phyloP scores from a whole-genome alignment of 1,140 invertebrate species.

The Euschistus heros region DNA sequence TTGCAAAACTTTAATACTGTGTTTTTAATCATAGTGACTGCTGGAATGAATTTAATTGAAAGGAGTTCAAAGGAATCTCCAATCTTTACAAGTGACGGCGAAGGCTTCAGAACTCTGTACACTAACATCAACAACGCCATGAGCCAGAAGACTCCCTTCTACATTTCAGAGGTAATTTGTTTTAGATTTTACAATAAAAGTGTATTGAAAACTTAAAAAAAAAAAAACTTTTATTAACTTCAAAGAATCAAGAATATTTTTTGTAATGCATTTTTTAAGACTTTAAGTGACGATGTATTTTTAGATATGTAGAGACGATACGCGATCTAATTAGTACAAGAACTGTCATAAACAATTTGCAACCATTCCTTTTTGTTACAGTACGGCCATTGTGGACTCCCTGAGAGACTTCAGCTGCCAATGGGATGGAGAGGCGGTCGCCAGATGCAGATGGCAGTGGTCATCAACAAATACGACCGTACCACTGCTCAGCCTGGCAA shows the following conservation, averaged over 20 bases:
- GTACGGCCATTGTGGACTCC: conserved; percentile 39
- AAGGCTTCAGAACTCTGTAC: conserved; percentile 20
- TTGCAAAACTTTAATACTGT: too few species aligned
- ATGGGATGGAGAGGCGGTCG: conserved; percentile 52
- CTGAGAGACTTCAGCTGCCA: conserved; percentile 53
- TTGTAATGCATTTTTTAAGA: too few species aligned
- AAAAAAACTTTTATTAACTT: too few species aligned
- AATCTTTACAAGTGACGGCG: conserved; percentile 4
- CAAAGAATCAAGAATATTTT: too few species aligned
- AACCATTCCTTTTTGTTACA: neutral
- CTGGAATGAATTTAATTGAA: conserved; percentile 14
- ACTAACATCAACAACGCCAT: conserved; percentile 14
- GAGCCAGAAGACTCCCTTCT: conserved; percentile 14
- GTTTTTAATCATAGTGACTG: neutral
- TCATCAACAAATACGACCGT: conserved; percentile 40
- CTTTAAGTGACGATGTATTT: too few species aligned
- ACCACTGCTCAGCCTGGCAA: neutral
- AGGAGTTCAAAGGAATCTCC: conserved; percentile 19
- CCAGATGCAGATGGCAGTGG: conserved; percentile 51
- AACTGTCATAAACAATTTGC: too few species aligned
- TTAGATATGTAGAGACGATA: too few species aligned
- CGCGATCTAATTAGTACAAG: too few species aligned
- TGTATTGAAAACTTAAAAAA: too few species aligned
- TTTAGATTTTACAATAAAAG: too few species aligned
- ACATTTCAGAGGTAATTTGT: conserved; percentile 8